Percentiles rank a stretch among this genome's conserved stretches.
Evolutionary conservation across 1,140 invertebrate genomes (phyloP).

Genomic region (Drosophila asahinai): DNA sequence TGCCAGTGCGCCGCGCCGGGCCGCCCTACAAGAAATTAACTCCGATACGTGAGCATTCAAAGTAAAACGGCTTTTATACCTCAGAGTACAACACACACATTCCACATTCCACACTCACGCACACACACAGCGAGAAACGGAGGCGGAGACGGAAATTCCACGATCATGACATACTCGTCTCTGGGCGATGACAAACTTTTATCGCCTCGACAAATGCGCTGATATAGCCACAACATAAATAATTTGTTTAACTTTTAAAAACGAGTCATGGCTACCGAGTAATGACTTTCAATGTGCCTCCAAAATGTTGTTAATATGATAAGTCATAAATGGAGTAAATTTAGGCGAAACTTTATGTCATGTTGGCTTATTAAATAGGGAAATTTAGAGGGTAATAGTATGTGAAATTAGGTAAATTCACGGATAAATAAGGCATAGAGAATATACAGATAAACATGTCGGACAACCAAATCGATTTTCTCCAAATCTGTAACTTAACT

Average conservation of each 20-base stretch:
- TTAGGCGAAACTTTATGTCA: neutral
- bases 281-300: conserved; percentile 1
- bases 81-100: conserved; percentile 38
- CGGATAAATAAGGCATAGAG: neutral
- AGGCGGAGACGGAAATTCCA: conserved; percentile 46
- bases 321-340: neutral
- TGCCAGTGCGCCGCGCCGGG: conserved; percentile 55
- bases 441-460: too few species aligned
- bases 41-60: conserved; percentile 66
- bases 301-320: neutral
- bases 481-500: too few species aligned
- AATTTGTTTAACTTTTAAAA: conserved; percentile 9
- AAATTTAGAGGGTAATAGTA: neutral
- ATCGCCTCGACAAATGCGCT: conserved; percentile 9
- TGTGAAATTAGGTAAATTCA: neutral
- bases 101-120: conserved; percentile 44
- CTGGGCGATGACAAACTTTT: conserved; percentile 14
- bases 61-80: conserved; percentile 56
- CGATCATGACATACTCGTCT: conserved; percentile 42
- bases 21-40: conserved; percentile 71
- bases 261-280: neutral
- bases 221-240: conserved; percentile 15
- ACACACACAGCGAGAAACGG: conserved; percentile 4
- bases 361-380: neutral
- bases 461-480: too few species aligned